Conservation (phyloP, 2,113 vertebrate species). For the Leptosomus discolor region DNA sequence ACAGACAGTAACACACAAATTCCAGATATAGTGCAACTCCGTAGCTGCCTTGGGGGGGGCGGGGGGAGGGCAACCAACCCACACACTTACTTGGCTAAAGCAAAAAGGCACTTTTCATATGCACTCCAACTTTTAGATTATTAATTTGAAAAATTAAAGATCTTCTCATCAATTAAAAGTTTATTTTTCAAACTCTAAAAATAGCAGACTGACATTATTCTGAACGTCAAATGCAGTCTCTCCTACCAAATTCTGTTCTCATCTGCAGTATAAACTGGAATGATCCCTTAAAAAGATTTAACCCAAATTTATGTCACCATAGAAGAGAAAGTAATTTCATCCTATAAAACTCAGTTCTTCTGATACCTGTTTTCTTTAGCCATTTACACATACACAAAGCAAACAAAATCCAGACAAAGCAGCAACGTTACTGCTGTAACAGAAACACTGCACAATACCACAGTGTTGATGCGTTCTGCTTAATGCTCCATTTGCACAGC, state of each 20-base stretch:
- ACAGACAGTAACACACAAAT: neutral
- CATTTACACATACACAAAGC: neutral
- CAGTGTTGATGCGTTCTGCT: neutral
- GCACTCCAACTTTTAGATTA: neutral
- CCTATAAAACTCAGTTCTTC: neutral
- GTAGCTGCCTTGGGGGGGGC: neutral
- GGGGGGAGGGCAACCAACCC: neutral
- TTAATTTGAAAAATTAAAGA: neutral
- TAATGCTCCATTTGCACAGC: neutral
- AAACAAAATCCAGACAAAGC: neutral
- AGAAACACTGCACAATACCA: neutral
- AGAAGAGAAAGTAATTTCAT: neutral
- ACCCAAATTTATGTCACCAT: neutral
- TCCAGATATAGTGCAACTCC: neutral
- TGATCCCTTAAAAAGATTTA: neutral
- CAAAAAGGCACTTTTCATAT: neutral
- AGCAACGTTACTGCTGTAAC: neutral
- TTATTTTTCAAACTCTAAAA: neutral
- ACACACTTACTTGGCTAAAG: neutral
- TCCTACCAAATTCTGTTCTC: neutral
- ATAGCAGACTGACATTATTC: neutral
- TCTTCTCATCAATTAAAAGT: neutral
- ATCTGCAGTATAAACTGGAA: neutral
- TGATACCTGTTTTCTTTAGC: neutral
- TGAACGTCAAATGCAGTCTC: neutral